Percentiles rank a stretch among this genome's conserved stretches.
Conservation (phyloP, 2,888 invertebrate species). For the Lithophane socia region DNA sequence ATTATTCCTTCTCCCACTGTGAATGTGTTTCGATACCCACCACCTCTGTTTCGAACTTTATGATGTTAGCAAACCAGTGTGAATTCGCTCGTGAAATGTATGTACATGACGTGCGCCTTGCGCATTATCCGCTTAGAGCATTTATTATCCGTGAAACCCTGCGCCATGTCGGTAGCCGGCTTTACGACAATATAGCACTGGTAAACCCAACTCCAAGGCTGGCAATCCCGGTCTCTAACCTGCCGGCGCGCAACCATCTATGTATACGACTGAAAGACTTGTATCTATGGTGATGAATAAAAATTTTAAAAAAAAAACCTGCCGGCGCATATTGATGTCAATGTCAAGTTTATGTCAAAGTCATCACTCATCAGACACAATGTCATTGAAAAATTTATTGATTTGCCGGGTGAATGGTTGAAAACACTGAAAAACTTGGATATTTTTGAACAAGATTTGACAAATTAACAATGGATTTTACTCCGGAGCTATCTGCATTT, state of each 20-base stretch:
- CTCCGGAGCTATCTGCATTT: slow-evolving; percentile 80
- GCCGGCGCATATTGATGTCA: neutral
- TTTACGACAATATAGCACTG: neutral
- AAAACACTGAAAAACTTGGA: slow-evolving; percentile 32
- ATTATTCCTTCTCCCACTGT: too few relatives aligned
- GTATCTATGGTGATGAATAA: too few relatives aligned
- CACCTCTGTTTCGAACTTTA: neutral
- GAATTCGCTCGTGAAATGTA: neutral
- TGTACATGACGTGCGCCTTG: neutral
- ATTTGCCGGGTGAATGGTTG: slow-evolving; percentile 51
- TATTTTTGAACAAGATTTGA: slow-evolving; percentile 16
- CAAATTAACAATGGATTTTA: slow-evolving; percentile 78
- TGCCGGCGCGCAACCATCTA: too few relatives aligned
- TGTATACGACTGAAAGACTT: too few relatives aligned
- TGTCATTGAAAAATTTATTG: slow-evolving; percentile 48
- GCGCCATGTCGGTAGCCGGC: neutral
- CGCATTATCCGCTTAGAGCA: too few relatives aligned
- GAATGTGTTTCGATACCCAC: too few relatives aligned
- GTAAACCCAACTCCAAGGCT: neutral
- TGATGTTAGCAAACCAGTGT: neutral
- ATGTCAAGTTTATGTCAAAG: slow-evolving; percentile 12
- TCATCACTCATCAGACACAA: neutral
- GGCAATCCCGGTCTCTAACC: neutral
- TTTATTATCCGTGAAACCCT: too few relatives aligned
- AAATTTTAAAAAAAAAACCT: neutral